A percentile compares a stretch with the other conserved stretches of the same genome.
These are phyloP conservation scores for Semotilus atromaculatus DNA, from an alignment of 2,797 vertebrate species.

Conservation along the genomic window DNA sequence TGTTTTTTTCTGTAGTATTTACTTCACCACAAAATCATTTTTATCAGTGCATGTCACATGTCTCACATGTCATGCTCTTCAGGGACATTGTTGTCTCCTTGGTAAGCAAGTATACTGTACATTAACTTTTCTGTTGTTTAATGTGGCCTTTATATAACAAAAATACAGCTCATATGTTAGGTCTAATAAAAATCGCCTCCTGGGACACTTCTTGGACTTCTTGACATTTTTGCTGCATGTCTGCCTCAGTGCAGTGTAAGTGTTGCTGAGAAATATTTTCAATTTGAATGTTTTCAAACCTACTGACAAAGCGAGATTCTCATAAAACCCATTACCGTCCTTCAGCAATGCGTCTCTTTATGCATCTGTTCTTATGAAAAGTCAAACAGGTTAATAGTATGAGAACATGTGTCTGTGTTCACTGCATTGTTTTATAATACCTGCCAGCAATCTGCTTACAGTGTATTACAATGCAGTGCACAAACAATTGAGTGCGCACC, in stretches of 20 bases:
- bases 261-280: conserved; percentile 73
- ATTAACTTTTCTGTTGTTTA: not conserved
- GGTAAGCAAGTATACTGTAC: not conserved
- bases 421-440: conserved; percentile 1
- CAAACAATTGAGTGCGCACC: not conserved
- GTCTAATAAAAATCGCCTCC: not conserved
- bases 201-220: not conserved
- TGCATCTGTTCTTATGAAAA: conserved; percentile 8
- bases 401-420: not conserved
- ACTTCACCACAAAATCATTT: no score
- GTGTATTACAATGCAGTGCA: conserved; percentile 20
- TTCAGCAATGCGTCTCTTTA: not conserved
- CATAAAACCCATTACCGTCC: not conserved
- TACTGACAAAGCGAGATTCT: not conserved
- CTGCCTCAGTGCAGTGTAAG: conserved; percentile 67
- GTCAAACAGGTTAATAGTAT: conserved; percentile 3
- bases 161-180: not conserved
- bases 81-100: not conserved
- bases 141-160: not conserved
- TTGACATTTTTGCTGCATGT: conserved; percentile 43
- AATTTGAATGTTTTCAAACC: conserved; percentile 64
- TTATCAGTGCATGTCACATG: no score
- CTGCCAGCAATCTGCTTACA: conserved; percentile 5
- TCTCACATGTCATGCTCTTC: not conserved
- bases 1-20: no score